phyloP scores from a whole-genome alignment of 1,140 invertebrate species.

The Drosophila suzukii region DNA sequence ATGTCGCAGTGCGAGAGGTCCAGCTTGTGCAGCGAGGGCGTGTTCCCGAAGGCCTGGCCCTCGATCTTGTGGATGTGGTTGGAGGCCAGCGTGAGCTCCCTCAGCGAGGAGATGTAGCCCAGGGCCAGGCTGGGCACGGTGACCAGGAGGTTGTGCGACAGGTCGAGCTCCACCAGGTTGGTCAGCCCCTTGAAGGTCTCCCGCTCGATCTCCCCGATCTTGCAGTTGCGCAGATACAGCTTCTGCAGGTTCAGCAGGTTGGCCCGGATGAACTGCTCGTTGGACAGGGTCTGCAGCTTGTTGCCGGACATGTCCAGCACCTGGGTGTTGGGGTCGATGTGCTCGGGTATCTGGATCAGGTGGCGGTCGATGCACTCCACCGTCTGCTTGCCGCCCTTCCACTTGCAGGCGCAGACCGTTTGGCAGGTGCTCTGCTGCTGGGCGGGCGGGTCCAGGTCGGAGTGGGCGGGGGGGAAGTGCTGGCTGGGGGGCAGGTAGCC shows the following conservation, averaged over 20 bases:
- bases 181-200: slow-evolving; percentile 92
- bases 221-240: slow-evolving; percentile 92
- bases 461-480: slow-evolving; percentile 19
- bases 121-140: slow-evolving; percentile 92
- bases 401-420: slow-evolving; percentile 93
- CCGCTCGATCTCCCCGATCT: slow-evolving; percentile 93
- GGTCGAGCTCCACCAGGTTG: slow-evolving; percentile 94
- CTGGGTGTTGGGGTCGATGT: slow-evolving; percentile 94
- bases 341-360: slow-evolving; percentile 92
- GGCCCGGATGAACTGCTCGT: slow-evolving; percentile 91
- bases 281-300: slow-evolving; percentile 91
- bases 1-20: slow-evolving; percentile 93
- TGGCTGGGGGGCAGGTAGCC: slow-evolving; percentile 56
- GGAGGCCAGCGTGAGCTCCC: slow-evolving; percentile 91
- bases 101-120: slow-evolving; percentile 90
- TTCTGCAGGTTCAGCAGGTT: slow-evolving; percentile 94
- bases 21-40: slow-evolving; percentile 91
- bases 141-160: slow-evolving; percentile 92
- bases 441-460: slow-evolving; percentile 46
- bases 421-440: slow-evolving; percentile 87
- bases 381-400: slow-evolving; percentile 96
- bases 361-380: slow-evolving; percentile 94
- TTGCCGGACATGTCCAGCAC: slow-evolving; percentile 95
- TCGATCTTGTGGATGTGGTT: slow-evolving; percentile 93
- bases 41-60: slow-evolving; percentile 89